phyloP scores from a whole-genome alignment of 2,113 vertebrate genomes.

The Tenrec ecaudatus region DNA sequence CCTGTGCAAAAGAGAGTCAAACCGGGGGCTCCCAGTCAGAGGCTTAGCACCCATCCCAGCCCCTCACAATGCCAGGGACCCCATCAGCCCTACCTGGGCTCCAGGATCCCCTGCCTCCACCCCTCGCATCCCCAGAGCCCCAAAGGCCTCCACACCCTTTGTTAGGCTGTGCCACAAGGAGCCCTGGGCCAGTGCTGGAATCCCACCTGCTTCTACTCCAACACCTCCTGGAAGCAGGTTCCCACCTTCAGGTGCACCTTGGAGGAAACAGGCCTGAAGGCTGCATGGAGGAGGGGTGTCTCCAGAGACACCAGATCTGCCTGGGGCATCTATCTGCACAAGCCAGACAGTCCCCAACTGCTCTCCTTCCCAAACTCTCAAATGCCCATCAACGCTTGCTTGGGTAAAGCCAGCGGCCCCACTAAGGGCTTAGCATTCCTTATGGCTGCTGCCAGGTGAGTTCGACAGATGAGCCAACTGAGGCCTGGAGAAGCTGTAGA shows the following conservation, averaged over 20 bases:
- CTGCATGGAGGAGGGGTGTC: fast-evolving
- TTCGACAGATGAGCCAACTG: background rate
- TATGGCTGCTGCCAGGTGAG: too few relatives aligned
- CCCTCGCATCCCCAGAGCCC: background rate
- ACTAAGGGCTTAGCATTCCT: background rate
- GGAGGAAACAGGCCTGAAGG: background rate
- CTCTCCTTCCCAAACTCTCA: too few relatives aligned
- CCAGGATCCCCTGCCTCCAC: background rate
- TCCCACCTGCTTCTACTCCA: background rate
- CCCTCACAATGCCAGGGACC: background rate
- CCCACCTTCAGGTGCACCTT: background rate
- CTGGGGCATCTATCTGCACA: background rate
- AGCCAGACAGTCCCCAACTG: background rate
- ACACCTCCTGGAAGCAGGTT: background rate
- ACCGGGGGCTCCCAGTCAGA: background rate
- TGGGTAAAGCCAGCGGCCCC: background rate
- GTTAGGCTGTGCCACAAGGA: background rate
- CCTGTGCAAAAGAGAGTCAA: background rate
- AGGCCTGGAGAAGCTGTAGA: background rate
- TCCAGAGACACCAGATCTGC: background rate
- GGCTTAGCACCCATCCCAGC: background rate
- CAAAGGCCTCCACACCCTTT: background rate
- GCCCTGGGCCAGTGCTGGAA: background rate
- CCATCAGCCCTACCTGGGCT: background rate
- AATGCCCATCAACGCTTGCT: background rate